Base-by-base conservation (phyloP, 2,113 vertebrate genomes). In the Myrmecophaga tridactyla region DNA sequence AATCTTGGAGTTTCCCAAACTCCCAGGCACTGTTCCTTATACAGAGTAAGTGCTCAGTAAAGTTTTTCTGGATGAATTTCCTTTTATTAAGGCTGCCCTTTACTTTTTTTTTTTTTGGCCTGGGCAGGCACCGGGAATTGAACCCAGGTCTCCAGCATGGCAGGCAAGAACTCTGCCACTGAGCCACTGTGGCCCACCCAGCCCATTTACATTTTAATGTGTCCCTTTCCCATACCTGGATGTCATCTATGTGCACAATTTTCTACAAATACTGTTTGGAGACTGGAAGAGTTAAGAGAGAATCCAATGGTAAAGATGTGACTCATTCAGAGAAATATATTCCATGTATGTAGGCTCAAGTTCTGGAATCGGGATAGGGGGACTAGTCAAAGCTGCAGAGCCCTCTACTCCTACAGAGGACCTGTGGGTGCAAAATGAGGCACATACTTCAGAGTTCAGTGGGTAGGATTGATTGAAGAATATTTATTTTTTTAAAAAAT, bases 51-150 rank as follows among this genome's bases (percentile, higher is more conserved):
- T 53, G 14, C 20, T 67, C 73, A 60, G 4, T n/a, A 34, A 89
- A 63, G 7, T 78, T 58, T 69, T 56, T 2, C 25, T 80, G 18
- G 86, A 34, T 20, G 4, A 36, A 27, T 80, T 58, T 43, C 11
- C 36, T 39, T 90, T 46, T 90, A 27, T 70, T 41, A 69, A 83
- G 9, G 78, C n/a, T n/a, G n/a, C n/a, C n/a, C n/a, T n/a, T n/a
- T n/a, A n/a, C n/a, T n/a, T n/a, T n/a, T n/a, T n/a, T n/a, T n/a
- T n/a, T n/a, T n/a, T n/a, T n/a, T n/a, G n/a, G n/a, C n/a, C n/a
- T n/a, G n/a, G n/a, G n/a, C n/a, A n/a, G n/a, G n/a, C n/a, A n/a
- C n/a, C n/a, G n/a, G n/a, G n/a, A n/a, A n/a, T n/a, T n/a, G n/a
- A n/a, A n/a, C n/a, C n/a, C n/a, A n/a, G n/a, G n/a, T n/a, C n/a